Percentiles rank a stretch among this genome's conserved stretches.
These are phyloP conservation scores for Syrrhaptes paradoxus DNA, from an alignment of 2,113 vertebrate species.

Conservation along the genomic window DNA sequence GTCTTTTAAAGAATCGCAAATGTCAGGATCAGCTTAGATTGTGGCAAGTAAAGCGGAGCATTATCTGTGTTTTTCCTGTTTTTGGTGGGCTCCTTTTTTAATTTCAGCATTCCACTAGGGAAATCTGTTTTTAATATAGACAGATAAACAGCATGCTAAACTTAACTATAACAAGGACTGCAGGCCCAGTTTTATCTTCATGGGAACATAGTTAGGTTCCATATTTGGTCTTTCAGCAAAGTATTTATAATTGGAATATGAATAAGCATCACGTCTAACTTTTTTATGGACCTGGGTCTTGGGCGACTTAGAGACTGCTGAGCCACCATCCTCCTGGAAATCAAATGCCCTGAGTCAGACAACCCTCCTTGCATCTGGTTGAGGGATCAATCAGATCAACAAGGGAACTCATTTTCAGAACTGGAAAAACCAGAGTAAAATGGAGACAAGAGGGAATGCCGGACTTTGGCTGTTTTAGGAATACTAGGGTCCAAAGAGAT, in stretches of 20 bases:
- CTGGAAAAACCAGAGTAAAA: neutral
- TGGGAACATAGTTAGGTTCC: neutral
- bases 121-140: neutral
- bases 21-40: neutral
- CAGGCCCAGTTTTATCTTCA: neutral
- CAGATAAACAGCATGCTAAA: neutral
- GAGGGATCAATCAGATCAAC: neutral
- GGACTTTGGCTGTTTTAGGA: neutral
- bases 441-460: neutral
- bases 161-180: neutral
- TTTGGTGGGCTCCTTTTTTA: neutral
- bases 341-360: fast-evolving
- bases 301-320: neutral
- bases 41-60: neutral
- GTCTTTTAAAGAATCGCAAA: neutral
- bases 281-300: neutral
- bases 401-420: neutral
- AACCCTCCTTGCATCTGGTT: neutral
- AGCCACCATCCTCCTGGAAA: neutral
- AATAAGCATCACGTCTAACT: neutral
- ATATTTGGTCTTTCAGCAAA: neutral
- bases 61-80: neutral
- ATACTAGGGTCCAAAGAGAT: neutral
- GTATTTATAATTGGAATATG: neutral
- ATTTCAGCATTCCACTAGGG: neutral